A percentile compares a stretch with the other conserved stretches of the same genome.
Evolutionary conservation across 2,113 vertebrate genomes (phyloP).

Genomic region (Gasterosteus nipponicus): DNA sequence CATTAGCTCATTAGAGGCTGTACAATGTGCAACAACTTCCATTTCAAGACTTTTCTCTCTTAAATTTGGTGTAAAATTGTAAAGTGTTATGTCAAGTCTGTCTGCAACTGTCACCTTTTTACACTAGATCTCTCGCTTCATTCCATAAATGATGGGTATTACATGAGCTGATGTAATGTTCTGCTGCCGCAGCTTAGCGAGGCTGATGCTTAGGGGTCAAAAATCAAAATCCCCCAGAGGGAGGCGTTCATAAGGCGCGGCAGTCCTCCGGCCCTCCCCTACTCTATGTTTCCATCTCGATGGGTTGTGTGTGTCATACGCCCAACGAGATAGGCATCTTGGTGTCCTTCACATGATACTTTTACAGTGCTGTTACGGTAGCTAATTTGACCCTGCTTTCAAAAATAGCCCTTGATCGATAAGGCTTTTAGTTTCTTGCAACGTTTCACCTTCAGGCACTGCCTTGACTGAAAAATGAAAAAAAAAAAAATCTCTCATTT

Average conservation of each 20-base stretch:
- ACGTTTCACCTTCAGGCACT: slow-evolving; percentile 71
- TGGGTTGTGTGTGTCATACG: slow-evolving; percentile 47
- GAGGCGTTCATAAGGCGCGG: slow-evolving; percentile 30
- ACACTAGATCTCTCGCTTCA: slow-evolving; percentile 11
- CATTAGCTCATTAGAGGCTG: slow-evolving; percentile 73
- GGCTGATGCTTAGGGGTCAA: slow-evolving; percentile 46
- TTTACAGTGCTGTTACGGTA: slow-evolving; percentile 77
- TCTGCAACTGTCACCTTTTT: slow-evolving; percentile 27
- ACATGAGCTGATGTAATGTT: slow-evolving; percentile 55
- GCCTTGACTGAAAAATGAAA: slow-evolving; percentile 17
- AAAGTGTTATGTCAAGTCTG: neutral
- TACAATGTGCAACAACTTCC: slow-evolving; percentile 77
- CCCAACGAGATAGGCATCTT: slow-evolving; percentile 54
- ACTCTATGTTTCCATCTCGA: slow-evolving; percentile 22
- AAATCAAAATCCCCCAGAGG: slow-evolving; percentile 39
- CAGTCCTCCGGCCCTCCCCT: slow-evolving; percentile 20
- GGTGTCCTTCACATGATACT: slow-evolving; percentile 72
- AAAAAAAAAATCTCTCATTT: slow-evolving; percentile 16
- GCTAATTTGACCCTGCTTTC: slow-evolving; percentile 71
- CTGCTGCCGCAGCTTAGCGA: slow-evolving; percentile 49
- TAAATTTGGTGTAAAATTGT: slow-evolving; percentile 38
- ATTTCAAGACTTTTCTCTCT: slow-evolving; percentile 49
- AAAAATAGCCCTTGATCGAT: slow-evolving; percentile 82
- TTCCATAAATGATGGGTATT: slow-evolving; percentile 56
- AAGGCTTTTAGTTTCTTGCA: slow-evolving; percentile 76